A percentile compares a stretch with the other conserved stretches of the same genome.
Evolutionary conservation across 2,113 vertebrate genomes (phyloP).

Genomic region (Mixornis gularis): DNA sequence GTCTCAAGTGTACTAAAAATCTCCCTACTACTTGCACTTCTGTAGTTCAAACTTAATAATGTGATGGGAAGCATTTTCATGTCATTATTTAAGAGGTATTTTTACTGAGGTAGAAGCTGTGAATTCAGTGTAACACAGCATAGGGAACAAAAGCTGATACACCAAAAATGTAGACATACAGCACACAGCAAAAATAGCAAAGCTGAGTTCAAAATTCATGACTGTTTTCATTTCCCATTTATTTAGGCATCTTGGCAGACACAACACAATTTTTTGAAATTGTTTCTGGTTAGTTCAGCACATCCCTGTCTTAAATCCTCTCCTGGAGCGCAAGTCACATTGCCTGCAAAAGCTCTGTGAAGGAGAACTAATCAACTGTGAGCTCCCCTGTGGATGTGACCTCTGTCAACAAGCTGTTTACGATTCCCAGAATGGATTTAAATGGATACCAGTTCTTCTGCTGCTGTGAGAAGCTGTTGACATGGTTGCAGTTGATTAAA

Average conservation of each 20-base stretch:
- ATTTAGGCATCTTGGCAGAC: constrained; percentile 15
- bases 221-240: constrained; percentile 8
- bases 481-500: neutral
- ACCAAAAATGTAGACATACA: neutral
- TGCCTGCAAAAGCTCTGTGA: constrained; percentile 18
- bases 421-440: constrained; percentile 40
- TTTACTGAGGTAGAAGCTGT: neutral
- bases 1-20: neutral
- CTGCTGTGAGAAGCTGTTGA: constrained; percentile 25
- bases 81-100: neutral
- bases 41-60: neutral
- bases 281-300: neutral
- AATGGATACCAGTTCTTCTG: constrained; percentile 36
- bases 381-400: constrained; percentile 10
- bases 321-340: neutral
- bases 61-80: neutral
- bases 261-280: neutral
- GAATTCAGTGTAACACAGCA: neutral
- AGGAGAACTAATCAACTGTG: constrained; percentile 34
- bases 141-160: neutral
- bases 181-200: neutral
- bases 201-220: neutral
- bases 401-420: constrained; percentile 41
- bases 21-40: neutral
- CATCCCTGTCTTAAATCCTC: neutral